Conservation (phyloP, 2,113 vertebrate species). For the Tychaedon coryphoeus region DNA sequence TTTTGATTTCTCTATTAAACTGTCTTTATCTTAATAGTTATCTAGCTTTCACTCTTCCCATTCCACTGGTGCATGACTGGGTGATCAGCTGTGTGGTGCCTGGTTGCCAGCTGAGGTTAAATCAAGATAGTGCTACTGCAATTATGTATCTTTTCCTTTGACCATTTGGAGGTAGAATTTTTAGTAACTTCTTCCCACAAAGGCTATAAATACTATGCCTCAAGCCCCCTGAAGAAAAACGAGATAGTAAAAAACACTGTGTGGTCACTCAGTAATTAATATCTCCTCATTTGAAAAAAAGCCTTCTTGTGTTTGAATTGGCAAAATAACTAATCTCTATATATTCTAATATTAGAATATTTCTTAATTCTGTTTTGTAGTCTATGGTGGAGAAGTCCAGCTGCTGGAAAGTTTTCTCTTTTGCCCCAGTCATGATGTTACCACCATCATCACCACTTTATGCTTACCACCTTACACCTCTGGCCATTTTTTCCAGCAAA, state of each 20-base stretch:
- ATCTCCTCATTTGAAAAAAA: background rate
- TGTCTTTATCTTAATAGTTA: background rate
- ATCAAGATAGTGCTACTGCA: background rate
- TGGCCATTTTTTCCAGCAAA: background rate
- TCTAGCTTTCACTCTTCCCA: background rate
- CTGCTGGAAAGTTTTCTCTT: background rate
- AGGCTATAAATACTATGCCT: background rate
- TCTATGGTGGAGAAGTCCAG: background rate
- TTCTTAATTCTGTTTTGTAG: background rate
- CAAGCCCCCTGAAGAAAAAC: background rate
- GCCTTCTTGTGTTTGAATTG: background rate
- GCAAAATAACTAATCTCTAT: background rate
- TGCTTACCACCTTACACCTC: background rate
- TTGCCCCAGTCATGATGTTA: background rate
- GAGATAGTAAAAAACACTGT: background rate
- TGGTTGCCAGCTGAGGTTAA: background rate
- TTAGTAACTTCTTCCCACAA: background rate
- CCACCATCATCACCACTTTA: background rate
- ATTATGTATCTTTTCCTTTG: background rate
- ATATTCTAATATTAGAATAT: background rate
- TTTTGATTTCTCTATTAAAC: background rate
- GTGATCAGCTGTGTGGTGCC: background rate
- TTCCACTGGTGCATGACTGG: background rate
- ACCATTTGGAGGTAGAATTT: background rate
- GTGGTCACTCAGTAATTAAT: background rate